These are phyloP conservation scores for Ormyrus pomaceus DNA, from an alignment of 2,888 invertebrate species.

Conservation along the genomic window DNA sequence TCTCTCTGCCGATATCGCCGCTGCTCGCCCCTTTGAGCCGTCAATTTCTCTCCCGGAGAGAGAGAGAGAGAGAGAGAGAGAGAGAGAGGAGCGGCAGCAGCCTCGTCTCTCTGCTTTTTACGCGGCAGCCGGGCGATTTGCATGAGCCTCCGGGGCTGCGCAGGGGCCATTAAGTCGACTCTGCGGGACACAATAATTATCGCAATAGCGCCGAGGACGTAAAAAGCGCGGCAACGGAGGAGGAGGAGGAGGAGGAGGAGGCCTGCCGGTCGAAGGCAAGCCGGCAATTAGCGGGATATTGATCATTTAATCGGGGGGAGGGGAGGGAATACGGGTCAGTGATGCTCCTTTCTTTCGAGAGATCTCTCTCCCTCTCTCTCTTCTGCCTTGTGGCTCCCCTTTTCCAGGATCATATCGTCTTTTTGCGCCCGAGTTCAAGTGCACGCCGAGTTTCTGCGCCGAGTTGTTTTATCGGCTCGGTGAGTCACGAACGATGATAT, in stretches of 20 bases:
- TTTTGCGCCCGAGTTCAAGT: too few relatives aligned
- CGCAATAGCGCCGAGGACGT: slow-evolving; percentile 17
- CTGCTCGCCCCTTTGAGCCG: neutral
- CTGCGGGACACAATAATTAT: slow-evolving; percentile 43
- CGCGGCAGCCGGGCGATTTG: slow-evolving; percentile 30
- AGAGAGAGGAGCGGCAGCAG: too few relatives aligned
- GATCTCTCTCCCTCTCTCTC: neutral
- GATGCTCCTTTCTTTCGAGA: neutral
- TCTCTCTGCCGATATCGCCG: neutral
- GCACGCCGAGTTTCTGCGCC: neutral
- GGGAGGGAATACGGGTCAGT: slow-evolving; percentile 19
- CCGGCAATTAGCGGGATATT: slow-evolving; percentile 50
- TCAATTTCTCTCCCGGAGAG: neutral
- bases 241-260: too few relatives aligned
- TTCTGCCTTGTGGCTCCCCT: slow-evolving; percentile 3
- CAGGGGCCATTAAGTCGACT: slow-evolving; percentile 18
- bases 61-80: neutral
- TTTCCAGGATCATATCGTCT: neutral
- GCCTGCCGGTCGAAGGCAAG: slow-evolving; percentile 1
- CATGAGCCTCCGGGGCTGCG: slow-evolving; percentile 2
- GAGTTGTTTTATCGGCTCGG: neutral
- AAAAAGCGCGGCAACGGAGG: neutral
- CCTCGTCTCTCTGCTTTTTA: slow-evolving; percentile 2
- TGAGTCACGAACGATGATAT: too few relatives aligned
- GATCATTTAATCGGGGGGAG: slow-evolving; percentile 43